Base-by-base conservation (phyloP, 2,888 invertebrate species). In the Pilophorus perplexus region DNA sequence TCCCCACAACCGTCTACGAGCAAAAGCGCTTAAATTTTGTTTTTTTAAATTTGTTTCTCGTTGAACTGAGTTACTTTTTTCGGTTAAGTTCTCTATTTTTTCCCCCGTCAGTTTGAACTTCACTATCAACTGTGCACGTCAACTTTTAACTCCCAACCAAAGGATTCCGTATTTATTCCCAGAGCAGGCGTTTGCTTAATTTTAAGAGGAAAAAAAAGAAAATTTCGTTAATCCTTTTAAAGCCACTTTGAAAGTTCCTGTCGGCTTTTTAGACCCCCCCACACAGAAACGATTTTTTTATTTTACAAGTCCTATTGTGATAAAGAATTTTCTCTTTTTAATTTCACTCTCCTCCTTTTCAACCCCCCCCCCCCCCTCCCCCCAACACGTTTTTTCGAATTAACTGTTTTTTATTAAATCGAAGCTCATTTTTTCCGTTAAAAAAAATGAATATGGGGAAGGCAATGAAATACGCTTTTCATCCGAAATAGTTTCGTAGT, bases 401-500 rank as follows among this genome's bases (percentile, higher is more conserved):
- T 6, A n/a, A 40, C 40, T 40, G 4, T 40, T 40, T 3, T 40
- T 40, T 12, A 12, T 14, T 14, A 42, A 42, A 12, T 42, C 20
- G 14, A n/a, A 14, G 1, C 10, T 4, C 18, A 50, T 50, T 50
- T 33, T 52, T 52, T 52, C 28, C 28, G 2, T 52, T 28, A 6
- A 28, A n/a, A 28, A 52, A 20, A 33, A 37, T 54, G 37, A 65
- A 28, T 42, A 50, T 82, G 84, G 84, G 84, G 83, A 84, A 84
- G 83, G 84, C 84, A 84, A 84, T 83, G 81, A 81, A 83, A 81
- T 84, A 84, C 84, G 84, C 84, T n/a, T n/a, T n/a, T n/a, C n/a
- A n/a, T n/a, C n/a, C n/a, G n/a, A n/a, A n/a, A n/a, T n/a, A n/a
- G n/a, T n/a, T n/a, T n/a, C n/a, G n/a, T n/a, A n/a, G n/a, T n/a